phyloP scores from a whole-genome alignment of 2,888 invertebrate genomes.

The Clanis bilineata region DNA sequence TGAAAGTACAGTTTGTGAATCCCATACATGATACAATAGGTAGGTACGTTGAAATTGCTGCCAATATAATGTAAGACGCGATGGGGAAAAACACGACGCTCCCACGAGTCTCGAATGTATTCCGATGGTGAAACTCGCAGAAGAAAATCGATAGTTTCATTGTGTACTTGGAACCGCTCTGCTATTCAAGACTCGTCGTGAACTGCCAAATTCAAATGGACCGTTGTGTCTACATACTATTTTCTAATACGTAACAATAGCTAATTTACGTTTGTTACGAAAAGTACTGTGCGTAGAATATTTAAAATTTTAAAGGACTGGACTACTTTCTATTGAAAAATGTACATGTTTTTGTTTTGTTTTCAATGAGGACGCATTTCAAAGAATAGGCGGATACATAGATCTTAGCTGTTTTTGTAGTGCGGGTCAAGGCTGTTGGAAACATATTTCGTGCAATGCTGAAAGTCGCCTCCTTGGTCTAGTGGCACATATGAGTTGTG shows the following conservation, averaged over 20 bases:
- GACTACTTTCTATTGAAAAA: constrained; percentile 4
- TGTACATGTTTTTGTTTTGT: neutral
- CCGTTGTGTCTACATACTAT: neutral
- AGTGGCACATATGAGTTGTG: too few relatives aligned
- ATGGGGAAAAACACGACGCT: constrained; percentile 39
- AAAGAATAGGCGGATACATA: neutral
- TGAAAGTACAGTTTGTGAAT: neutral
- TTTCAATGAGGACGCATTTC: neutral
- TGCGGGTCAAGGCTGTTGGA: neutral
- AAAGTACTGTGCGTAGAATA: neutral
- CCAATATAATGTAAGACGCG: constrained; percentile 18
- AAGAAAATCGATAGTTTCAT: constrained; percentile 45
- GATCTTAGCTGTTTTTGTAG: neutral
- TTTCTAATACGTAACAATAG: constrained; percentile 6
- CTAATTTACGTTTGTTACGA: constrained; percentile 9
- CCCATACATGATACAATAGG: neutral
- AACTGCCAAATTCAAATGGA: constrained; percentile 5
- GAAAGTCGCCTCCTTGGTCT: constrained; percentile 84
- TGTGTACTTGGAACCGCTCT: constrained; percentile 38
- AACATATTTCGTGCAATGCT: too few relatives aligned
- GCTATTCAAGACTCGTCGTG: neutral
- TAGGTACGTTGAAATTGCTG: neutral
- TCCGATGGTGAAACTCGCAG: constrained; percentile 49
- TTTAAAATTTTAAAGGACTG: neutral
- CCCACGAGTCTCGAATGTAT: constrained; percentile 46